Percentiles rank a stretch among this genome's conserved stretches.
Conservation (phyloP, 2,797 vertebrate genomes). For the Danio aesculapii region DNA sequence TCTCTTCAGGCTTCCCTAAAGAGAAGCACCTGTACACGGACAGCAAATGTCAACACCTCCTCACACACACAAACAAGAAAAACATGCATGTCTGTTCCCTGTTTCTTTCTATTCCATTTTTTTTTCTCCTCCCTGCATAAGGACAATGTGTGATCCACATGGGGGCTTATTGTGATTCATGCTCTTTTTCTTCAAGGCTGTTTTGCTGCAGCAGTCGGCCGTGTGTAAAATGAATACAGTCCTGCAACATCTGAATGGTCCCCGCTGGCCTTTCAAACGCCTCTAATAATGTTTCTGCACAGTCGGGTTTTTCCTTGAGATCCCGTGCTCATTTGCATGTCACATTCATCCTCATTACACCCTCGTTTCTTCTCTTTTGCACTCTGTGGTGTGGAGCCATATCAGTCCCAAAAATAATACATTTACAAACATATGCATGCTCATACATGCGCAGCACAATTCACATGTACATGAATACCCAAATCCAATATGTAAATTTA, state of each 20-base stretch:
- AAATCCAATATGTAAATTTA: no score
- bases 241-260: constrained; percentile 3
- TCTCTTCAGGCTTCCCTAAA: not conserved
- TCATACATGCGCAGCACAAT: no score
- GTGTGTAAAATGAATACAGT: constrained; percentile 37
- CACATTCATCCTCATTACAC: constrained; percentile 22
- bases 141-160: constrained; percentile 28
- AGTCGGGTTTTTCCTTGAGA: constrained; percentile 52
- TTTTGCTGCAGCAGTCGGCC: constrained; percentile 2
- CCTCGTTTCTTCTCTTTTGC: constrained; percentile 41
- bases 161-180: constrained; percentile 25
- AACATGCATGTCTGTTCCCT: constrained; percentile 7
- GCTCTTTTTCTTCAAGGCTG: not conserved
- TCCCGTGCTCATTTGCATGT: constrained; percentile 40
- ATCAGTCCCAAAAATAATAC: no score
- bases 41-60: constrained; percentile 4
- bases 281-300: constrained; percentile 27
- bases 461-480: no score
- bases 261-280: constrained; percentile 32
- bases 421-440: no score
- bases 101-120: not conserved
- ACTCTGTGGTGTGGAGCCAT: no score
- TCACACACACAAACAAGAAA: constrained; percentile 3
- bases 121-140: not conserved
- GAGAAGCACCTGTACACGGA: constrained; percentile 18